Evolutionary conservation across 2,113 vertebrate species (phyloP).

Genomic region (Lycaon pictus): DNA sequence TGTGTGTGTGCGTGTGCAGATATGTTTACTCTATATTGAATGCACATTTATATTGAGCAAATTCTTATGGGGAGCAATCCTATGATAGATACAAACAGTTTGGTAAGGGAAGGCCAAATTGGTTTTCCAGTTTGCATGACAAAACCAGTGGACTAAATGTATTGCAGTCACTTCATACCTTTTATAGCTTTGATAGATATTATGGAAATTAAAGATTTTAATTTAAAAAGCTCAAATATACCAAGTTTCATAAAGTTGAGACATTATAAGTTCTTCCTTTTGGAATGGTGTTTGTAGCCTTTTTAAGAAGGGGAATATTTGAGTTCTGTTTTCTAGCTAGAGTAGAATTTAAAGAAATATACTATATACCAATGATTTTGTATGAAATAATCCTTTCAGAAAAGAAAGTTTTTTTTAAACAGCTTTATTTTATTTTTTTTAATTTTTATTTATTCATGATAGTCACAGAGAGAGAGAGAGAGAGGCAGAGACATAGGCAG

Average conservation of each 20-base stretch:
- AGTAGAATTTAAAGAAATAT: not conserved
- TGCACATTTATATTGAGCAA: not conserved
- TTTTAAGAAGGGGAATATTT: not conserved
- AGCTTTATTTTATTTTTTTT: too few species aligned
- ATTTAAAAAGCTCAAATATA: not conserved
- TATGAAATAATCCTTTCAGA: not conserved
- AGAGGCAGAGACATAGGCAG: too few species aligned
- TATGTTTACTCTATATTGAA: not conserved
- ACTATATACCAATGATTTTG: not conserved
- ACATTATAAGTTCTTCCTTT: not conserved
- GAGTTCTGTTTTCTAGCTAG: not conserved
- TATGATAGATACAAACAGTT: not conserved
- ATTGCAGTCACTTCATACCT: not conserved
- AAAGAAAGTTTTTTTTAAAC: not conserved
- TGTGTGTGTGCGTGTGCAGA: not conserved
- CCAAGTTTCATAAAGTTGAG: not conserved
- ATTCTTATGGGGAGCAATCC: not conserved
- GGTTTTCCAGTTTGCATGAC: not conserved
- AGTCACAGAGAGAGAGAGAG: too few species aligned
- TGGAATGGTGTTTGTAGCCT: not conserved
- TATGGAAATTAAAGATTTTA: not conserved
- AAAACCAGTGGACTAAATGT: not conserved
- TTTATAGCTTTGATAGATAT: not conserved
- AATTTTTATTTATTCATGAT: too few species aligned
- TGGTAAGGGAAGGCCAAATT: not conserved